Percentiles rank a stretch among this genome's conserved stretches.
phyloP scores from a whole-genome alignment of 2,113 vertebrate genomes.

The Naja naja region DNA sequence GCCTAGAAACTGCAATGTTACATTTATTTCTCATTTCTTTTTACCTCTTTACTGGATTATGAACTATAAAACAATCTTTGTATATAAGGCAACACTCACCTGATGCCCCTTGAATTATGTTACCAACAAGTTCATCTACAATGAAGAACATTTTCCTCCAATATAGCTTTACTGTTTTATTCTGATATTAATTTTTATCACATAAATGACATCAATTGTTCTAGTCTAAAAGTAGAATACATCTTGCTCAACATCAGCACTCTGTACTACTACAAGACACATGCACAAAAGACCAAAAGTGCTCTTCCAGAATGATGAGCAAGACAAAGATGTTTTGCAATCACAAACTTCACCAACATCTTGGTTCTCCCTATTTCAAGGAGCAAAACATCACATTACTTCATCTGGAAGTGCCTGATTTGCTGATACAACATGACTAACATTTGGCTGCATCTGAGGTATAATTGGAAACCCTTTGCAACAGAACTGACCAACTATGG shows the following conservation, averaged over 20 bases:
- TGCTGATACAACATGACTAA: constrained; percentile 5
- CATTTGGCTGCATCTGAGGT: constrained; percentile 11
- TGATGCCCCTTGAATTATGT: not conserved
- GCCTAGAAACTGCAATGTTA: constrained; percentile 32
- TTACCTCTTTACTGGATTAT: constrained; percentile 2
- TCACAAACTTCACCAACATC: constrained; percentile 35
- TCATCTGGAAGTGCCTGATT: constrained; percentile 25
- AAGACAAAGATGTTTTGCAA: constrained; percentile 32
- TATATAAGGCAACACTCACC: constrained; percentile 37
- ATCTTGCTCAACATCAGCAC: constrained; percentile 40
- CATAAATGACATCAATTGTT: constrained; percentile 26
- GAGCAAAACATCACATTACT: constrained; percentile 32
- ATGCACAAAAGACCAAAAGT: constrained; percentile 42
- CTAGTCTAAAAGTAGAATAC: constrained; percentile 43
- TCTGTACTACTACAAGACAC: constrained; percentile 48
- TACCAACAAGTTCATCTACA: constrained; percentile 31
- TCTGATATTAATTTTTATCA: constrained; percentile 32
- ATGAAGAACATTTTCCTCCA: constrained; percentile 23
- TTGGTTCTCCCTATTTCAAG: constrained; percentile 31
- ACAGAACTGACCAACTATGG: constrained; percentile 34
- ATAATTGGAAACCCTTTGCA: not conserved
- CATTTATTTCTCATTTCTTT: constrained; percentile 8
- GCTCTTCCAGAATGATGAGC: constrained; percentile 37
- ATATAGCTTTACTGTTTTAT: constrained; percentile 11
- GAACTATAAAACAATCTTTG: constrained; percentile 3